phyloP scores from a whole-genome alignment of 2,888 invertebrate genomes.

The Aphidoletes aphidimyza region DNA sequence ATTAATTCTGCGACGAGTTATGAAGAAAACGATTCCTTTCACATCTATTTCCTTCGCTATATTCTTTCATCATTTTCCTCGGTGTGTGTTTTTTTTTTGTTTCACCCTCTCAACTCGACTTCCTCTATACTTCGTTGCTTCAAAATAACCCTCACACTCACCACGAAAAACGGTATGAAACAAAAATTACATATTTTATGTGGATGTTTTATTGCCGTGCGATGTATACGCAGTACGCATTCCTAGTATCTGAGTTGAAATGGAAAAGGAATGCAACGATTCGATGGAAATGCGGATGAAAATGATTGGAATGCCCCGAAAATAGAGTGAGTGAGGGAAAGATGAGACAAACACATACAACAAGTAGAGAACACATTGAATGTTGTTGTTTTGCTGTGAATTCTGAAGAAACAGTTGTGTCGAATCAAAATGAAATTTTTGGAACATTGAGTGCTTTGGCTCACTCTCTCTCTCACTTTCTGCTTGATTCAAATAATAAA shows the following conservation, averaged over 20 bases:
- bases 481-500: slow-evolving; percentile 1
- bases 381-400: neutral
- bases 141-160: neutral
- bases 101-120: neutral
- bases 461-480: no score
- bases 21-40: slow-evolving; percentile 50
- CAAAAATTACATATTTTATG: slow-evolving; percentile 53
- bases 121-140: neutral
- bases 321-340: neutral
- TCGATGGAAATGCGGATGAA: slow-evolving; percentile 5
- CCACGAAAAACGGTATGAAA: neutral
- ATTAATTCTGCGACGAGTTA: slow-evolving; percentile 53
- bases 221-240: slow-evolving; percentile 46
- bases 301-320: slow-evolving; percentile 13
- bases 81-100: neutral
- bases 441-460: neutral
- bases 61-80: slow-evolving; percentile 47
- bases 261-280: slow-evolving; percentile 7
- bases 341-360: neutral
- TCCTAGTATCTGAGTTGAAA: neutral
- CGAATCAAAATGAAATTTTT: slow-evolving; percentile 44
- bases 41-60: slow-evolving; percentile 39
- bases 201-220: slow-evolving; percentile 10
- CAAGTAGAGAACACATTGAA: neutral
- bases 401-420: neutral